Conservation (phyloP, 1,140 invertebrate species). For the Euwallacea fornicatus region DNA sequence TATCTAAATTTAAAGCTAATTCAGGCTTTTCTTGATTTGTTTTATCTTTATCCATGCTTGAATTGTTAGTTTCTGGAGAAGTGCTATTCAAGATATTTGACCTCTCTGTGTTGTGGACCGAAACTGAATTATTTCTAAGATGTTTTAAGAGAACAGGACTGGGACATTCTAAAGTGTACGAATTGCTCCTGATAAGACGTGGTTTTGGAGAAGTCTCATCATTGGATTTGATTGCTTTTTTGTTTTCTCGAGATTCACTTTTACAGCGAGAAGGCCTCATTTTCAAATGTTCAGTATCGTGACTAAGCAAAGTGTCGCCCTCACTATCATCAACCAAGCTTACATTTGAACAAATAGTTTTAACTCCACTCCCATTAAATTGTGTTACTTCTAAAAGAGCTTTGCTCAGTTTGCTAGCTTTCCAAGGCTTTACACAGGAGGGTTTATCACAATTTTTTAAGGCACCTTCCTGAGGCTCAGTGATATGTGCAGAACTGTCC, state of each 20-base stretch:
- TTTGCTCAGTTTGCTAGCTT: conserved; percentile 21
- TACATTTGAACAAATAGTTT: conserved; percentile 33
- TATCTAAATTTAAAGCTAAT: neutral
- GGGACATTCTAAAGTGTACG: conserved; percentile 63
- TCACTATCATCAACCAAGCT: neutral
- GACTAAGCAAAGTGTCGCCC: too few relatives aligned
- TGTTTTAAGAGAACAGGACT: conserved; percentile 64
- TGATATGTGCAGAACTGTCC: neutral
- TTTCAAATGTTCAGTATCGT: neutral
- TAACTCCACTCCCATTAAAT: conserved; percentile 37
- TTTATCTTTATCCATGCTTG: neutral
- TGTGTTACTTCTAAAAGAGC: conserved; percentile 42
- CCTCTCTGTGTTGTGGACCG: neutral
- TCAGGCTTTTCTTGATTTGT: neutral
- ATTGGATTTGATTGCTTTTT: neutral
- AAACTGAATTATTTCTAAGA: conserved; percentile 31
- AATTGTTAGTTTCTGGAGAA: neutral
- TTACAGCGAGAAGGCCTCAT: neutral
- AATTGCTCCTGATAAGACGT: conserved; percentile 61
- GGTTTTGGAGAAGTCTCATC: conserved; percentile 41
- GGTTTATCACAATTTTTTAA: conserved; percentile 19
- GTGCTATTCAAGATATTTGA: neutral
- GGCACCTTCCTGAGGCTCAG: neutral
- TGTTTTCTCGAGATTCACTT: conserved; percentile 1
- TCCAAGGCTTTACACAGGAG: conserved; percentile 18